Evolutionary conservation across 2,113 vertebrate species (phyloP).

Genomic region (Pangasianodon gigas): DNA sequence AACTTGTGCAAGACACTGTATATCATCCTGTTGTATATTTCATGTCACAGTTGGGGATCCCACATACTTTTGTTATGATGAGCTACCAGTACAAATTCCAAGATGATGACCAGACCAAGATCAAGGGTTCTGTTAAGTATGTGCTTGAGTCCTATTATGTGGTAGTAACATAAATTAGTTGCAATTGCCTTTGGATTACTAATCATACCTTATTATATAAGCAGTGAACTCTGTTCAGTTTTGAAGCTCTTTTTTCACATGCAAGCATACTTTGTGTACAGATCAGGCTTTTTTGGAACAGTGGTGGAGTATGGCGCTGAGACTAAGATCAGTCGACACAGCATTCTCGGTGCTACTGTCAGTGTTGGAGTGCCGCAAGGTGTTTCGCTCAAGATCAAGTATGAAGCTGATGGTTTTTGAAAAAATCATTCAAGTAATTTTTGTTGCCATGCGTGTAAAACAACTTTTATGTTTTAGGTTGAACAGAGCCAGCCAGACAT

Average conservation of each 20-base stretch:
- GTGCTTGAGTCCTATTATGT: conserved; percentile 28
- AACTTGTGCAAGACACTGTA: neutral
- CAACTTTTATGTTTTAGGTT: conserved; percentile 72
- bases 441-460: neutral
- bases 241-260: neutral
- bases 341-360: conserved; percentile 88
- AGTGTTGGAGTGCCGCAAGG: conserved; percentile 95
- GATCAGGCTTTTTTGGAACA: conserved; percentile 94
- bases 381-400: conserved; percentile 97
- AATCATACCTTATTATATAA: neutral
- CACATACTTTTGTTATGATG: conserved; percentile 92
- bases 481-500: conserved; percentile 96
- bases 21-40: conserved; percentile 18
- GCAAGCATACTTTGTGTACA: conserved; percentile 57
- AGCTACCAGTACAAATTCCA: conserved; percentile 99
- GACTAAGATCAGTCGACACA: conserved; percentile 96
- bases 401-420: conserved; percentile 59
- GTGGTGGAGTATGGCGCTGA: conserved; percentile 95
- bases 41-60: conserved; percentile 87
- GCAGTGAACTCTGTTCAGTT: neutral
- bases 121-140: conserved; percentile 96
- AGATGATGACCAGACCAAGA: conserved; percentile 93
- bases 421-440: neutral
- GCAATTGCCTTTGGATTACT: neutral
- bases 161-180: neutral